phyloP scores from a whole-genome alignment of 2,113 vertebrate species.

The Tupaia tana region DNA sequence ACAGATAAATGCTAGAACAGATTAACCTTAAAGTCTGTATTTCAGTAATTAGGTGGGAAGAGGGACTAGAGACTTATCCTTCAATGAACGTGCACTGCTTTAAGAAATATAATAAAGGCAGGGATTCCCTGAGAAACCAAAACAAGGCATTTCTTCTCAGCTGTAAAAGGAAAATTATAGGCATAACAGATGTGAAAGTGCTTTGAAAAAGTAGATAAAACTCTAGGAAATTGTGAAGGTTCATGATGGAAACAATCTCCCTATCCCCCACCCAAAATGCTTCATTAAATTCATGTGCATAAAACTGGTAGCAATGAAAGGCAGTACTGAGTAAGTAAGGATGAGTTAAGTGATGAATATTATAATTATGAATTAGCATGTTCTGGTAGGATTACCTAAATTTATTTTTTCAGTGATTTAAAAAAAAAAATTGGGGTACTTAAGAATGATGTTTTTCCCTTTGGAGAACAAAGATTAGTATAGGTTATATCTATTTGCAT shows the following conservation, averaged over 20 bases:
- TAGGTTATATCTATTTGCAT: conserved; percentile 61
- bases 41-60: background rate
- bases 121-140: conserved; percentile 55
- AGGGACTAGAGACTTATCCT: background rate
- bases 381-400: conserved; percentile 43
- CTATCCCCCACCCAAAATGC: fast-evolving
- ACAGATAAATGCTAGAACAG: background rate
- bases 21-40: conserved; percentile 53
- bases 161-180: conserved; percentile 45
- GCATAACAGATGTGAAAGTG: conserved; percentile 55
- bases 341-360: background rate
- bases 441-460: conserved; percentile 49
- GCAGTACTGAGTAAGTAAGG: background rate
- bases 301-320: background rate
- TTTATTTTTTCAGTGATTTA: conserved; percentile 47
- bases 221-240: conserved; percentile 17
- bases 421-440: background rate
- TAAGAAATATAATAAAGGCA: conserved; percentile 14
- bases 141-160: conserved; percentile 36
- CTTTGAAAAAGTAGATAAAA: conserved; percentile 59
- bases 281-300: background rate
- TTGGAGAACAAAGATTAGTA: conserved; percentile 50
- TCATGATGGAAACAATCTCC: background rate
- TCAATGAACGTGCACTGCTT: background rate
- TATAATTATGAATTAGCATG: conserved; percentile 30